Percentiles rank a stretch among this genome's conserved stretches.
These are phyloP conservation scores for Seriola rivoliana DNA, from an alignment of 2,113 vertebrate genomes.

Conservation along the genomic window DNA sequence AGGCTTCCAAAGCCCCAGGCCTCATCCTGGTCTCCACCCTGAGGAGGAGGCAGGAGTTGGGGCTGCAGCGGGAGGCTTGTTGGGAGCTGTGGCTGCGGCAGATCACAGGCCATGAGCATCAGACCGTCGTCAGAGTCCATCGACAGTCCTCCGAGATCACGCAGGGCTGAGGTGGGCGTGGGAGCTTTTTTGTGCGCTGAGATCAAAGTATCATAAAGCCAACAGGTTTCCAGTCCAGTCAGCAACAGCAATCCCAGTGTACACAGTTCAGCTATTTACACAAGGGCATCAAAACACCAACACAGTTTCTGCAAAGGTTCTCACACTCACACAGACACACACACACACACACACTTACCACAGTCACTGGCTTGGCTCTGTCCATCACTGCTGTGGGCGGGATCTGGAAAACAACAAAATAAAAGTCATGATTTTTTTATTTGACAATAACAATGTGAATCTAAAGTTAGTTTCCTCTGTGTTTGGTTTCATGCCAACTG, in stretches of 20 bases:
- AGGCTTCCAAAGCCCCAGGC: constrained; percentile 50
- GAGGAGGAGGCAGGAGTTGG: constrained; percentile 17
- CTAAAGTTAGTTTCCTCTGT: too few species aligned
- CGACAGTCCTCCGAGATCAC: constrained; percentile 51
- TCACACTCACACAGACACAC: not conserved
- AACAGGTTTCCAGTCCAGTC: constrained; percentile 1
- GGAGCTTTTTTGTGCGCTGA: constrained; percentile 23
- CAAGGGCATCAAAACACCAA: not conserved
- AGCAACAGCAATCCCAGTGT: constrained; percentile 10
- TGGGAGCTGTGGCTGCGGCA: constrained; percentile 44
- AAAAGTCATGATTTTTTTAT: too few species aligned
- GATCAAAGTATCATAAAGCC: constrained; percentile 24
- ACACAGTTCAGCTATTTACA: not conserved
- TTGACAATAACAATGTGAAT: not conserved
- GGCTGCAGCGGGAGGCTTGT: constrained; percentile 15
- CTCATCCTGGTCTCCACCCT: constrained; percentile 15
- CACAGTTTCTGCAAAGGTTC: not conserved
- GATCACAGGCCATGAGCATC: constrained; percentile 65
- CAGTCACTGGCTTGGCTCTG: constrained; percentile 58
- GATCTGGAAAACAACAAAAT: constrained; percentile 48
- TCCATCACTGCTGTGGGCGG: constrained; percentile 56
- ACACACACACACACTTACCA: constrained; percentile 53
- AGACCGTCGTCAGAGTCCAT: constrained; percentile 63
- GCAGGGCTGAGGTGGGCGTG: constrained; percentile 49
- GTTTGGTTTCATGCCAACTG: too few species aligned